These are phyloP conservation scores for Hephaestus fuliginosus DNA, from an alignment of 2,797 vertebrate genomes.

Conservation along the genomic window DNA sequence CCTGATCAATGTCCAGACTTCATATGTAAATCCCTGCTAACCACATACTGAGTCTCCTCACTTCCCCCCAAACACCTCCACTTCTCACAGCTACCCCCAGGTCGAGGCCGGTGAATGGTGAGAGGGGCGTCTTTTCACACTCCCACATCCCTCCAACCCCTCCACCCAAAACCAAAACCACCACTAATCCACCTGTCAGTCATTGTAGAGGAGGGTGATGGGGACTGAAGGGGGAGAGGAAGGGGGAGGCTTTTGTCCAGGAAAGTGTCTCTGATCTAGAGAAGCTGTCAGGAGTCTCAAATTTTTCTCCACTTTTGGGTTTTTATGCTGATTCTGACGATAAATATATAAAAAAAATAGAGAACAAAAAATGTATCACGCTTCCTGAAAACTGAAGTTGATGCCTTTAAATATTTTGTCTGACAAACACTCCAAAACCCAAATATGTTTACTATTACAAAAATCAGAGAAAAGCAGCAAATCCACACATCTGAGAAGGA, in stretches of 20 bases:
- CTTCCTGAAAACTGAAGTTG: neutral
- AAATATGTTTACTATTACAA: neutral
- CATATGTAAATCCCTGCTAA: constrained; percentile 77
- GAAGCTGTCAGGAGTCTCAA: constrained; percentile 25
- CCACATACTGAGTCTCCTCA: constrained; percentile 55
- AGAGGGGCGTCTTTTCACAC: constrained; percentile 51
- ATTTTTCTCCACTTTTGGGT: neutral
- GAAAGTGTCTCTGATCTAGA: constrained; percentile 50
- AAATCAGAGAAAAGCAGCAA: neutral
- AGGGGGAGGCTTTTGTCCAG: constrained; percentile 36
- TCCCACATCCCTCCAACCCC: neutral
- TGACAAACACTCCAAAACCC: neutral
- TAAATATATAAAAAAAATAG: neutral
- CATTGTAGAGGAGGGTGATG: constrained; percentile 42
- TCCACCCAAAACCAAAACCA: constrained; percentile 30
- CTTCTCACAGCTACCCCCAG: constrained; percentile 47
- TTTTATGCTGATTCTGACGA: neutral
- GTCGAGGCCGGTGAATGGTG: constrained; percentile 69
- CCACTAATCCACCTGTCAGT: constrained; percentile 77
- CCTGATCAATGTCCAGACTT: constrained; percentile 67
- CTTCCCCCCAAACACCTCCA: constrained; percentile 39
- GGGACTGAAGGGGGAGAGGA: neutral
- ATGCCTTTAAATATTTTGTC: neutral
- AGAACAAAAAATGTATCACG: neutral
- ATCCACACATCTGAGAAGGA: neutral